Percentiles rank a stretch among this genome's conserved stretches.
These are phyloP conservation scores for Protonibea diacanthus DNA, from an alignment of 2,797 vertebrate species.

Conservation along the genomic window DNA sequence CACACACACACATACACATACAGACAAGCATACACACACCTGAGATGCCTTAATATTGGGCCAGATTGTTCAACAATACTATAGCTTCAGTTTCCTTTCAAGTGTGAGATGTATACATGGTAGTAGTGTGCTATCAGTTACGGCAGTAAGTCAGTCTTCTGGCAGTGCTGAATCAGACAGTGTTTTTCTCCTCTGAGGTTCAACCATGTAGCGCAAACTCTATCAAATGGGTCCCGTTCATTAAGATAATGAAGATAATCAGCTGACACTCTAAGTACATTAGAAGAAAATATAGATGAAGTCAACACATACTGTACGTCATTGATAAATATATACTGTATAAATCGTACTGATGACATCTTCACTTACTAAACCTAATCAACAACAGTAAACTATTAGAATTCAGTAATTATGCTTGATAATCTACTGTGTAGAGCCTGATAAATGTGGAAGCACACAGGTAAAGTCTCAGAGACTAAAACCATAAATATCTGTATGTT, in stretches of 20 bases:
- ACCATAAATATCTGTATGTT: slow-evolving; percentile 55
- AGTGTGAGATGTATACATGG: slow-evolving; percentile 61
- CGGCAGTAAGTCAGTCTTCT: slow-evolving; percentile 73
- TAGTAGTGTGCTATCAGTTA: slow-evolving; percentile 76
- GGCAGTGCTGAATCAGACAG: slow-evolving; percentile 76
- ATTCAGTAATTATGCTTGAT: slow-evolving; percentile 56
- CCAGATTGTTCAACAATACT: slow-evolving; percentile 79
- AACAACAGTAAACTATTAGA: slow-evolving; percentile 57
- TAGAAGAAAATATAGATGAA: slow-evolving; percentile 55
- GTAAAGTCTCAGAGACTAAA: slow-evolving; percentile 47
- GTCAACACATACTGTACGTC: slow-evolving; percentile 43
- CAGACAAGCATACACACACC: slow-evolving; percentile 66
- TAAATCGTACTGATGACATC: slow-evolving; percentile 58
- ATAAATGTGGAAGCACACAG: slow-evolving; percentile 59
- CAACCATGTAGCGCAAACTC: slow-evolving; percentile 28
- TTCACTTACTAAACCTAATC: slow-evolving; percentile 50
- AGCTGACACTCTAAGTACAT: slow-evolving; percentile 44
- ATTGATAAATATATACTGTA: slow-evolving; percentile 62
- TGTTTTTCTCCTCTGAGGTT: slow-evolving; percentile 53
- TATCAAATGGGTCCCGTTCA: slow-evolving; percentile 33
- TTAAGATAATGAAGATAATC: slow-evolving; percentile 38
- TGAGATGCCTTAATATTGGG: slow-evolving; percentile 79
- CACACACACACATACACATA: slow-evolving; percentile 21
- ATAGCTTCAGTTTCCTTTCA: slow-evolving; percentile 80
- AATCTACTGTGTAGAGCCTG: slow-evolving; percentile 39